Percentiles rank a stretch among this genome's conserved stretches.
Conservation (phyloP, 2,113 vertebrate genomes). For the Regulus satrapa region DNA sequence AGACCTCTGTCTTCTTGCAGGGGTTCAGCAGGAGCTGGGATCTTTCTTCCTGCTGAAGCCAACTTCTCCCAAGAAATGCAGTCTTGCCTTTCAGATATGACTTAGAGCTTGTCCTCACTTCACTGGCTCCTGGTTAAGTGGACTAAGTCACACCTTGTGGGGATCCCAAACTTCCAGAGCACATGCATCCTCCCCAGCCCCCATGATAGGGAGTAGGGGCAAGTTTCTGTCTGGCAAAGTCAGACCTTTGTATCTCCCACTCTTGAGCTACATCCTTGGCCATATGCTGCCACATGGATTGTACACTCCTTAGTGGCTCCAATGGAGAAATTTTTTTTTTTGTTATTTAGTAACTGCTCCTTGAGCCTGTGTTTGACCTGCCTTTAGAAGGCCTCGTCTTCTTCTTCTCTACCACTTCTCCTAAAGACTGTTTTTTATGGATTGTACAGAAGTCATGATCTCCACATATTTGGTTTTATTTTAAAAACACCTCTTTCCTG, state of each 20-base stretch:
- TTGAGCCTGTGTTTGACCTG: neutral
- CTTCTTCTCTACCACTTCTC: neutral
- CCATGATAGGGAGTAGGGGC: accelerated
- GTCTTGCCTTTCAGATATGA: neutral
- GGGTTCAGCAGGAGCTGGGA: neutral
- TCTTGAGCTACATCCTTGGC: neutral
- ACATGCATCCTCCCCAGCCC: neutral
- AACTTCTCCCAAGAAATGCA: neutral
- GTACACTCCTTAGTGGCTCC: neutral
- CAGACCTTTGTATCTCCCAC: accelerated
- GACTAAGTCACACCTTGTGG: accelerated
- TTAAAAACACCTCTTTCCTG: neutral
- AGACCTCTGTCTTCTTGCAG: neutral
- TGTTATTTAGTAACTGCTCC: neutral
- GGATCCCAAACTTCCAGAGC: accelerated
- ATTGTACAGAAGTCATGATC: neutral
- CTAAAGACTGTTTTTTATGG: neutral
- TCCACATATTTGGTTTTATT: neutral
- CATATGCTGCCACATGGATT: no score
- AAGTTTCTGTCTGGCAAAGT: neutral
- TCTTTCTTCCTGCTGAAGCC: neutral
- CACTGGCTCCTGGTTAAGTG: neutral
- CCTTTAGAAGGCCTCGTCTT: neutral
- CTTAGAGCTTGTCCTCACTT: neutral
- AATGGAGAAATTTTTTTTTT: neutral